Evolutionary conservation across 2,797 vertebrate species (phyloP), one percentile per base, ranked within the genome.

Genomic region (Lutjanus argentimaculatus): DNA sequence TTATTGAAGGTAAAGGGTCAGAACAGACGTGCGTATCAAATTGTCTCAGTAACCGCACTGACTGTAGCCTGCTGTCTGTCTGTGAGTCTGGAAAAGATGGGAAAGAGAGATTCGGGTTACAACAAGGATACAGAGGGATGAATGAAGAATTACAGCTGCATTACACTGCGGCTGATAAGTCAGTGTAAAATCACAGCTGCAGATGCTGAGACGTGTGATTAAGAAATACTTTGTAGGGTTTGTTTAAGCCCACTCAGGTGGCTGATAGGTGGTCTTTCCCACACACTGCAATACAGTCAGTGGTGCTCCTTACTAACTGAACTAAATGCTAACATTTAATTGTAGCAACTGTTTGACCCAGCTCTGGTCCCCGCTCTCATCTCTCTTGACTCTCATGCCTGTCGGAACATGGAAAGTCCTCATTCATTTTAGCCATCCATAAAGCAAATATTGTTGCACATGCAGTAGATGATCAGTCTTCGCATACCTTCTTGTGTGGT

Each of bases 391-490:
- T 97, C 96, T 95, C 93, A 94, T 92, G 96, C 97, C 97, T 97
- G 96, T 95, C 95, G 97, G 97, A 97, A 95, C 95, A 94, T 97
- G 97, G 96, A 99, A 98, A 97, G 96, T 98, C 97, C 97, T 98
- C 97, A 97, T 99, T 98, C 97, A 97, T 97, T 97, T 96, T 97
- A 96, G 92, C 96, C 96, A 96, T 97, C 97, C 97, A 97, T 97
- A 98, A 98, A 98, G 97, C 97, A 99, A 99, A 99, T 99, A 98
- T 99, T 99, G 97, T 98, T 97, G 96, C 98, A 98, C 97, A 97
- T 98, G 97, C 96, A 96, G 95, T 95, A 96, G 96, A 97, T 97
- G 98, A 98, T 98, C 97, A 96, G 97, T 97, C 97, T 98, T 97
- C 95, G 96, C 97, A 97, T 96, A 96, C 95, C 97, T 96, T 96